These are phyloP conservation scores for Drosophila tristis DNA, from an alignment of 1,140 invertebrate species.

Conservation along the genomic window DNA sequence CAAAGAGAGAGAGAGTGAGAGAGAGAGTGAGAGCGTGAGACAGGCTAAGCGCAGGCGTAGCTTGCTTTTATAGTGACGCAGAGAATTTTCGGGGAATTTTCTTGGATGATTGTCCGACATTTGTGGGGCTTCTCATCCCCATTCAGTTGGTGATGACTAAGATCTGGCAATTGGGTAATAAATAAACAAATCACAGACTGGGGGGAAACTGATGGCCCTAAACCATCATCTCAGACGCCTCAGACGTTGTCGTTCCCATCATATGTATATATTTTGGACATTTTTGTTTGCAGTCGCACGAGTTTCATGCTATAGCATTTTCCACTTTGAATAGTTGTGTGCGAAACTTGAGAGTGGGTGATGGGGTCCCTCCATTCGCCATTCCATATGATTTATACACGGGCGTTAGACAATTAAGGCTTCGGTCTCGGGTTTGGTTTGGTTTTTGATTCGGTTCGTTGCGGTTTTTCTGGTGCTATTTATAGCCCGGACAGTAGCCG, in stretches of 20 bases:
- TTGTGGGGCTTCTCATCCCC: conserved; percentile 19
- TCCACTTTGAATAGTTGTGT: conserved; percentile 26
- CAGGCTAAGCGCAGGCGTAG: not conserved
- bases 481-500: conserved; percentile 34
- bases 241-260: not conserved
- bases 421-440: conserved; percentile 12
- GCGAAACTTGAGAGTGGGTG: conserved; percentile 36
- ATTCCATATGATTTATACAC: conserved; percentile 36
- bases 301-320: not conserved
- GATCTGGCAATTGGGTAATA: conserved; percentile 18
- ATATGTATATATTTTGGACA: not conserved
- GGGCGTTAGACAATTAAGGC: conserved; percentile 27
- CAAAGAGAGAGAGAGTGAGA: not conserved
- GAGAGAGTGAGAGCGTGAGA: not conserved
- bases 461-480: conserved; percentile 35
- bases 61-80: conserved; percentile 33
- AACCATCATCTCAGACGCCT: too few species aligned
- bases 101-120: conserved; percentile 5
- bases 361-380: not conserved
- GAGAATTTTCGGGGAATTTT: conserved; percentile 39
- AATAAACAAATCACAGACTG: conserved; percentile 2
- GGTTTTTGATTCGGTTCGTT: not conserved
- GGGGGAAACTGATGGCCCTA: not conserved
- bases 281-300: too few species aligned
- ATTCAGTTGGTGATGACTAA: conserved; percentile 25